Evolutionary conservation across 92 coral and sea anemone species (phyloP).

Genomic region (Micromussa lordhowensis): DNA sequence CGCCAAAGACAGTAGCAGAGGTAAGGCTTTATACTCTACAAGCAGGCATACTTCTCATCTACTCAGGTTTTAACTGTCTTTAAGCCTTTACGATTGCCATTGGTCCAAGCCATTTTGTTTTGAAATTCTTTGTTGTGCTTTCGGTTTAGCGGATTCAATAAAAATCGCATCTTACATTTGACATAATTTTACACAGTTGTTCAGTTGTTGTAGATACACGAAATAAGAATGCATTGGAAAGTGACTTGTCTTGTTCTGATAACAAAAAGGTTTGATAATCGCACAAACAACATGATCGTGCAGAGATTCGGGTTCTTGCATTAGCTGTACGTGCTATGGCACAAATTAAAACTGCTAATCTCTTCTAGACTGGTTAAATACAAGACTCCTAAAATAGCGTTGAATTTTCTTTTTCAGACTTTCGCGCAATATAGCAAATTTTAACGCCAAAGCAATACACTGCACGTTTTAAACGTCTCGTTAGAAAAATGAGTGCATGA

Average conservation of each 20-base stretch:
- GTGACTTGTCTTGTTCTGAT: neutral
- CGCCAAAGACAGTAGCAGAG: conserved; percentile 28
- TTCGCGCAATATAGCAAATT: neutral
- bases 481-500: neutral
- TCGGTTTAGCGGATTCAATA: neutral
- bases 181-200: neutral
- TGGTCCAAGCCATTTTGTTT: neutral
- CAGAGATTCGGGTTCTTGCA: neutral
- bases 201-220: neutral
- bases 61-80: neutral
- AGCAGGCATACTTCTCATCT: neutral
- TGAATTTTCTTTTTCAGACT: neutral
- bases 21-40: neutral
- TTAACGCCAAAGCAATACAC: neutral
- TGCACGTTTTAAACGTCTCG: neutral
- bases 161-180: neutral
- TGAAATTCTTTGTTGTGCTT: neutral
- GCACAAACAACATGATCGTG: neutral
- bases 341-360: neutral
- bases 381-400: neutral
- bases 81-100: neutral
- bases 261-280: neutral
- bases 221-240: neutral
- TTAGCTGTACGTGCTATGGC: neutral
- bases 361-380: neutral